Conservation (phyloP, 92 coral and sea anemone species). For the Pocillopora grandis region DNA sequence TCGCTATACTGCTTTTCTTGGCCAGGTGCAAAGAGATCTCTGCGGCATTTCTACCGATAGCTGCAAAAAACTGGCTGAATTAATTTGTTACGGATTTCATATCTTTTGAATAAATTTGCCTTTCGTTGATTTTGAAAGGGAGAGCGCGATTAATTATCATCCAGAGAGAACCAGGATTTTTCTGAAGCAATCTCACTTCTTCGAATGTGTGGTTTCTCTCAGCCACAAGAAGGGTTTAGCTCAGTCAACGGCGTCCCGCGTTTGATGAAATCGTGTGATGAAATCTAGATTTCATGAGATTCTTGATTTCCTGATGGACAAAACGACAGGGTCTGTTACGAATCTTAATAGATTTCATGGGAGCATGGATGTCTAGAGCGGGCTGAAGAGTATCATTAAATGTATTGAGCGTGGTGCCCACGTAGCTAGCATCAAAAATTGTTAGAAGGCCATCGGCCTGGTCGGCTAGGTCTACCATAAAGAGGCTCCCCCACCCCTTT, state of each 20-base stretch:
- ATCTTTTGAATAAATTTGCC: conserved; percentile 2
- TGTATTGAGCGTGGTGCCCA: conserved; percentile 35
- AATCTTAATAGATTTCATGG: too few species aligned
- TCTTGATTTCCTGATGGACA: too few species aligned
- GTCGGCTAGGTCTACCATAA: neutral
- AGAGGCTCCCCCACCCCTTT: too few species aligned
- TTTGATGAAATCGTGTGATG: conserved; percentile 44
- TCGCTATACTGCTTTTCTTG: conserved; percentile 34
- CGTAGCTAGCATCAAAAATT: neutral
- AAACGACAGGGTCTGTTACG: too few species aligned
- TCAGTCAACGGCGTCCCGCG: conserved; percentile 40
- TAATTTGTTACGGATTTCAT: neutral
- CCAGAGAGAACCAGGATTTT: conserved; percentile 43
- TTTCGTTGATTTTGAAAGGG: conserved; percentile 17
- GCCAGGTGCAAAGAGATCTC: conserved; percentile 17
- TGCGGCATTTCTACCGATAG: neutral
- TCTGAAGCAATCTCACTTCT: conserved; percentile 46
- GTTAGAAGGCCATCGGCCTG: neutral
- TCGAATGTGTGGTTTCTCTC: conserved; percentile 48
- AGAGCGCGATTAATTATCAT: neutral
- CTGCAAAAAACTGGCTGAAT: conserved; percentile 24
- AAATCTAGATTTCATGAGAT: neutral
- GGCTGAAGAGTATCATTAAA: conserved; percentile 46
- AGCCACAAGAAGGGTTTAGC: conserved; percentile 37
- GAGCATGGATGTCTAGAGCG: conserved; percentile 22